A percentile compares a stretch with the other conserved stretches of the same genome.
These are phyloP conservation scores for Nothoprocta pentlandii DNA, from an alignment of 2,113 vertebrate species.

Conservation along the genomic window DNA sequence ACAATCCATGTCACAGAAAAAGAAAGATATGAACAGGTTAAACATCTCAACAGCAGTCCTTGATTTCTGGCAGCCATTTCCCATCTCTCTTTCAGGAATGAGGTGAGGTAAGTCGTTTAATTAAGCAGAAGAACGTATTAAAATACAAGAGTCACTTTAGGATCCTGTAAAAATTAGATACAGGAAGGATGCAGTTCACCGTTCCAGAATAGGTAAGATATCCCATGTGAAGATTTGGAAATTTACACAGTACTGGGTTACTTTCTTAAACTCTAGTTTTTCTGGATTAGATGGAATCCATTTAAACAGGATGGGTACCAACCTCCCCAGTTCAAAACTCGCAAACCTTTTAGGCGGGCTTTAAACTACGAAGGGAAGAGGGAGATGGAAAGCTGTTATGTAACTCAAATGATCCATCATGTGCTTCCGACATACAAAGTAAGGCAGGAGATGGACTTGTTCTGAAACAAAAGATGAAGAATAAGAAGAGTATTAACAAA, in stretches of 20 bases:
- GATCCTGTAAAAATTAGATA: neutral
- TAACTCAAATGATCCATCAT: slow-evolving; percentile 68
- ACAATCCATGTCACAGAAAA: neutral
- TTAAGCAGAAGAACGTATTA: neutral
- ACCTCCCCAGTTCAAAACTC: neutral
- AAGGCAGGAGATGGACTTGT: slow-evolving; percentile 57
- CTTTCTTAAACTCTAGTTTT: neutral
- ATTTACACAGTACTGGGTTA: neutral
- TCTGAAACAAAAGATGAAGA: slow-evolving; percentile 75
- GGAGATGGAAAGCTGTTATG: slow-evolving; percentile 52
- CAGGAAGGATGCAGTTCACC: neutral
- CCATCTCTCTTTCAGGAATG: neutral
- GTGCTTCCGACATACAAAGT: slow-evolving; percentile 56
- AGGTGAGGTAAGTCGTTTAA: neutral
- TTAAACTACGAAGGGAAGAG: slow-evolving; percentile 61
- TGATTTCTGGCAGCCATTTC: neutral
- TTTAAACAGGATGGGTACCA: neutral
- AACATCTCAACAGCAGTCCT: neutral
- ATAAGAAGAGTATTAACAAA: slow-evolving; percentile 70
- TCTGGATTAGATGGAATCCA: neutral
- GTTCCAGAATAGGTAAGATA: neutral
- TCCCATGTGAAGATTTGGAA: neutral
- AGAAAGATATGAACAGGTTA: neutral
- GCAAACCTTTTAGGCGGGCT: slow-evolving; percentile 26
- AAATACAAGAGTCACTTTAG: neutral